These are phyloP conservation scores for Mythimna albipuncta DNA, from an alignment of 2,888 invertebrate genomes.

Conservation along the genomic window DNA sequence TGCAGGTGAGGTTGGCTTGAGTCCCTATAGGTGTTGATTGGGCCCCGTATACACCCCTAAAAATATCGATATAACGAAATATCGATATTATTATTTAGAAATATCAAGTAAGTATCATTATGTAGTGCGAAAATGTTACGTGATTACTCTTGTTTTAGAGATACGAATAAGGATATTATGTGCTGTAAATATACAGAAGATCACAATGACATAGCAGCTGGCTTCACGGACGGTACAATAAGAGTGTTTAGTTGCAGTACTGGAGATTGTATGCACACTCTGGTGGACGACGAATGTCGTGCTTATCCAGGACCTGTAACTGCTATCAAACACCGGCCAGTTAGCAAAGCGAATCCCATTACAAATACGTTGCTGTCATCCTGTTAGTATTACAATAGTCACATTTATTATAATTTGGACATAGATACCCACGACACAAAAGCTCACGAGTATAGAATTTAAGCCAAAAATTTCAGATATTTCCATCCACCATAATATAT, in stretches of 20 bases:
- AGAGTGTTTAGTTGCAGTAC: constrained; percentile 88
- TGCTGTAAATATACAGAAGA: constrained; percentile 92
- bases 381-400: constrained; percentile 83
- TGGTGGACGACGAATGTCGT: constrained; percentile 90
- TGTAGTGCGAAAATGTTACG: neutral
- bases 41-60: no score
- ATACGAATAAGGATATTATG: constrained; percentile 88
- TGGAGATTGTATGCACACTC: constrained; percentile 84
- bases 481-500: neutral
- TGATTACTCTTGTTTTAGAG: constrained; percentile 76
- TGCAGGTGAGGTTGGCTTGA: no score
- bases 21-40: no score
- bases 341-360: constrained; percentile 91
- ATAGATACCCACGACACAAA: neutral
- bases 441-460: neutral
- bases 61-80: no score
- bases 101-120: no score
- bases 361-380: constrained; percentile 90
- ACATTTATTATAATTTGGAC: neutral
- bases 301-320: constrained; percentile 91
- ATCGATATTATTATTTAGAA: no score
- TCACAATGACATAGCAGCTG: constrained; percentile 90
- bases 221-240: constrained; percentile 91
- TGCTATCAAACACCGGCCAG: constrained; percentile 91
- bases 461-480: neutral